Conservation (phyloP, 2,797 vertebrate species). For the Myiothlypis coronata region DNA sequence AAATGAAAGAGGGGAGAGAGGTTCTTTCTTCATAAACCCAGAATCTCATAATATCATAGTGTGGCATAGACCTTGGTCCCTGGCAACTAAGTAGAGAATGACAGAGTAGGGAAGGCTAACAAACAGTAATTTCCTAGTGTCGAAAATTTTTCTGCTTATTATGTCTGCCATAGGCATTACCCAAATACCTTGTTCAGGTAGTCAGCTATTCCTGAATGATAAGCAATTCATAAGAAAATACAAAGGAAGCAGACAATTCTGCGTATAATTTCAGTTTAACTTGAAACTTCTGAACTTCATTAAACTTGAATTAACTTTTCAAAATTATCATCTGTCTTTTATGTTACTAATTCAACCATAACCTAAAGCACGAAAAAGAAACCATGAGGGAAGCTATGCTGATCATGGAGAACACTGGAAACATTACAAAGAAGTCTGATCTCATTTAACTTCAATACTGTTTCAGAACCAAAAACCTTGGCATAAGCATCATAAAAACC, state of each 20-base stretch:
- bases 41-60: neutral
- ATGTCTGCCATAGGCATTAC: neutral
- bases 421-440: neutral
- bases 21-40: neutral
- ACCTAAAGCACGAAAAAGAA: constrained; percentile 11
- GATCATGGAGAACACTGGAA: neutral
- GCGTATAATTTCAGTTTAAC: neutral
- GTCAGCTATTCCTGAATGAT: neutral
- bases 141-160: neutral
- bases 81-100: neutral
- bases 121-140: neutral
- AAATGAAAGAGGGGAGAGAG: neutral
- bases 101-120: neutral
- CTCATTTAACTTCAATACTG: neutral
- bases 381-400: neutral
- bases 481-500: neutral
- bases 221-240: constrained; percentile 14
- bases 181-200: neutral
- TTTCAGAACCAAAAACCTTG: neutral
- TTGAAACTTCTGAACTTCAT: neutral
- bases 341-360: constrained; percentile 8
- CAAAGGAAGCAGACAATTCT: neutral
- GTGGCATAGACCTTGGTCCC: neutral
- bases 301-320: constrained; percentile 30
- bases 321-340: constrained; percentile 19